Evolutionary conservation across 2,113 vertebrate species (phyloP).

Genomic region (Osmerus eperlanus): DNA sequence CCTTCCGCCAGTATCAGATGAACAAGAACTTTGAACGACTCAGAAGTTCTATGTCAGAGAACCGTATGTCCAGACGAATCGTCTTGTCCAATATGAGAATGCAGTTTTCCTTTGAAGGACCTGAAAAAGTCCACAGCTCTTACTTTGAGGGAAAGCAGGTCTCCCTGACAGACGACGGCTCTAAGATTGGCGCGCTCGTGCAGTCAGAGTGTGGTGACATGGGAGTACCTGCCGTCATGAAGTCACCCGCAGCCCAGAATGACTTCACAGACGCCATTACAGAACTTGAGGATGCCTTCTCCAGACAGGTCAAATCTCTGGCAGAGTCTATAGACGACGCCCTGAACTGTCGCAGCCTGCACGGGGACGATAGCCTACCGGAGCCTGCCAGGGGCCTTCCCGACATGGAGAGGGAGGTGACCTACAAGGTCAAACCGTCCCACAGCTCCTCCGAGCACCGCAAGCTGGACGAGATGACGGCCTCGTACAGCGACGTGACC

Average conservation of each 20-base stretch:
- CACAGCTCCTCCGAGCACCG: conserved; percentile 73
- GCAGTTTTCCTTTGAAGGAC: conserved; percentile 99
- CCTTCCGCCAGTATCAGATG: conserved; percentile 99
- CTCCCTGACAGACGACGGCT: conserved; percentile 82
- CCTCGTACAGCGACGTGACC: conserved; percentile 94
- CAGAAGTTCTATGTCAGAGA: conserved; percentile 98
- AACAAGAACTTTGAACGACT: conserved; percentile 98
- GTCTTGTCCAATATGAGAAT: conserved; percentile 99
- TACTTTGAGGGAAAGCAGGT: conserved; percentile 96
- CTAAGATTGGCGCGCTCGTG: conserved; percentile 59
- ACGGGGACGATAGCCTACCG: conserved; percentile 78
- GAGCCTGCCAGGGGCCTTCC: conserved; percentile 65
- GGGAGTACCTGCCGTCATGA: conserved; percentile 70
- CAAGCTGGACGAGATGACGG: conserved; percentile 91
- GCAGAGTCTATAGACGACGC: conserved; percentile 97
- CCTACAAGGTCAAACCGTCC: conserved; percentile 70
- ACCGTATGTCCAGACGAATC: conserved; percentile 95
- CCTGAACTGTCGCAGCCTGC: conserved; percentile 90
- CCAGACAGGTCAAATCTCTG: conserved; percentile 93
- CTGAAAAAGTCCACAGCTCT: conserved; percentile 96
- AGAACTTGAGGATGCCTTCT: conserved; percentile 95
- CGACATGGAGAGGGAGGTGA: conserved; percentile 74
- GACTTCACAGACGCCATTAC: conserved; percentile 93
- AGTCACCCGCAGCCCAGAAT: conserved; percentile 77
- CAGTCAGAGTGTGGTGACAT: conserved; percentile 81